Base-by-base conservation (phyloP, 2,888 invertebrate species). In the Acronicta psi region DNA sequence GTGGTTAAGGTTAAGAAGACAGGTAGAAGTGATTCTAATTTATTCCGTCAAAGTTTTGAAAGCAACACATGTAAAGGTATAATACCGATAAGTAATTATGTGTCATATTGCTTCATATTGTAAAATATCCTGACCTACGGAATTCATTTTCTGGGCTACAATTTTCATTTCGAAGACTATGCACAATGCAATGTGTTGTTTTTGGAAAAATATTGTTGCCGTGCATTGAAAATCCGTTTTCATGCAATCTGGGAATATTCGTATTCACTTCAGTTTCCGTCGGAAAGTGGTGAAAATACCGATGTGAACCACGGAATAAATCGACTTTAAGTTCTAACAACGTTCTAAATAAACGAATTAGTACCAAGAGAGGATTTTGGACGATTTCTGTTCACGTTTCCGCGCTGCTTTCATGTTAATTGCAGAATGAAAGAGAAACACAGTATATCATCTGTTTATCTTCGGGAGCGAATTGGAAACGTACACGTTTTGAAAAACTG, bases 321-420 rank as follows among this genome's bases (percentile, higher is more conserved):
- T 59, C 52, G 18, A 59, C 20, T 69, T 49, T 42, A 47, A 56
- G 69, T 73, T 58, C 56, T 55, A 46, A 69, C 54, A 72, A 44
- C 54, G 47, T 65, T 57, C 50, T 49, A 65, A 53, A 59, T 62
- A 58, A 70, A 59, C 52, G 57, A 62, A 62, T 69, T 50, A 66
- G 50, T 51, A 34, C 14, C 23, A 45, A 38, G 40, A 47, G 41
- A 45, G 36, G 40, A 44, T 46, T 69, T 60, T 17, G 16, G 18
- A 46, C 10, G 47, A 41, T 52, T 69, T 59, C 41, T 23, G 50
- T 54, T 53, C 37, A 54, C 41, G 54, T 53, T 58, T 43, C 34
- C 23, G 13, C 49, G 17, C 16, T 47, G 23, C 10, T 43, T 59
- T 55, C 38, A 45, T 41, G 42, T 51, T 72, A 44, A 56, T 58